phyloP scores from a whole-genome alignment of 2,113 vertebrate species.

The Silurus meridionalis region DNA sequence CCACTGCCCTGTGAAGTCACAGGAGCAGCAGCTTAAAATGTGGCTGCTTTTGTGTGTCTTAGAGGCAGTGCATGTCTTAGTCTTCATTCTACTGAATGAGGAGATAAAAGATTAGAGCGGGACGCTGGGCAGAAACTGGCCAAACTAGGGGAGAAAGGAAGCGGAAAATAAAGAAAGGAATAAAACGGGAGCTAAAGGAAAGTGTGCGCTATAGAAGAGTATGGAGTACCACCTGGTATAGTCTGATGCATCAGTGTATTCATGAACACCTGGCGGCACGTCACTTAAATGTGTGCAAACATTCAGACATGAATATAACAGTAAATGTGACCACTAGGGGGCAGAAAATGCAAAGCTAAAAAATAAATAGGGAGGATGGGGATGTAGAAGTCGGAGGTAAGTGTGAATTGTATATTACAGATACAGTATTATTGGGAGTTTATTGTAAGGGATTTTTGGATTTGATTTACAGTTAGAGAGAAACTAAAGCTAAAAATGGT shows the following conservation, averaged over 20 bases:
- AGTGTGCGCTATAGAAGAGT: no score
- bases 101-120: background rate
- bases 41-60: background rate
- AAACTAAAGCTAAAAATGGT: background rate
- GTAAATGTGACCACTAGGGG: constrained; percentile 9
- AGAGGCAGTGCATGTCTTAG: background rate
- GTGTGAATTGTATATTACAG: background rate
- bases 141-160: background rate
- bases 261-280: no score
- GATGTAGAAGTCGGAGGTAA: no score
- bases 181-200: background rate
- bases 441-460: background rate
- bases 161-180: background rate
- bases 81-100: background rate
- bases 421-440: background rate
- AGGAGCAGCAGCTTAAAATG: background rate
- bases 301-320: background rate
- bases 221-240: background rate
- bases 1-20: background rate
- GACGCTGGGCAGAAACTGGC: background rate
- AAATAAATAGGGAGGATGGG: no score
- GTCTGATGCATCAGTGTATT: background rate
- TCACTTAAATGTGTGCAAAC: background rate
- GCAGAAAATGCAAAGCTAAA: background rate
- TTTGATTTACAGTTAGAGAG: background rate